Evolutionary conservation across 1,140 invertebrate genomes (phyloP), one percentile per base, ranked within the genome.

Genomic region (Cydia pomonella): DNA sequence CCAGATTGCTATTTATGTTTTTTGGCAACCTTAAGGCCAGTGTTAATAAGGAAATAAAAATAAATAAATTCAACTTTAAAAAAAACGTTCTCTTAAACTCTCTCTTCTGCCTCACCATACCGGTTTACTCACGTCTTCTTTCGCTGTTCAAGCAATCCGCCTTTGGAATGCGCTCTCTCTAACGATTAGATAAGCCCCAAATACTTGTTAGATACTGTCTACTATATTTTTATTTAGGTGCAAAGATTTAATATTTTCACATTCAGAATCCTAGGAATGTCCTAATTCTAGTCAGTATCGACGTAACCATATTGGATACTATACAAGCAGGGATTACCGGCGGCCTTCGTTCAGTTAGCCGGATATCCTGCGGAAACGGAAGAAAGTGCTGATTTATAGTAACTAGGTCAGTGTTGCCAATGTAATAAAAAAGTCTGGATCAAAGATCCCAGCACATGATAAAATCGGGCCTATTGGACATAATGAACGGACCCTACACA

Each of bases 291-390:
- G 53, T 21, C 18, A 5, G n/a, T 53, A 53, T 53, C 16, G 2
- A 53, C 5, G n/a, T n/a, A 53, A 53, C n/a, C 13, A 29, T 64
- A 64, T 64, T 25, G 62, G 62, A 29, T 27, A 13, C 62, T 62
- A 62, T 13, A 62, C 18, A 62, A 29, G 16, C 62, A 10, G 9
- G 62, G 25, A 64, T 64, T 64, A 64, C 62, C 62, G 62, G 62
- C 9, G 18, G 25, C 62, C 62, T 29, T 16, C 62, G 62, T 27
- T n/a, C 10, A 16, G 62, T 29, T 27, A 64, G 62, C 23, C 23
- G 62, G 62, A 64, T 64, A 64, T 64, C 62, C 59, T 62, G 59
- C 25, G 23, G 25, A 64, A 64, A 27, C 21, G 62, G 62, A 27
- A n/a, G 62, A 64, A 64, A 64, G 10, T 27, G 62, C 25, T 64